A percentile compares a stretch with the other conserved stretches of the same genome.
Evolutionary conservation across 2,113 vertebrate genomes (phyloP).

Genomic region (Myiagra hebetior): DNA sequence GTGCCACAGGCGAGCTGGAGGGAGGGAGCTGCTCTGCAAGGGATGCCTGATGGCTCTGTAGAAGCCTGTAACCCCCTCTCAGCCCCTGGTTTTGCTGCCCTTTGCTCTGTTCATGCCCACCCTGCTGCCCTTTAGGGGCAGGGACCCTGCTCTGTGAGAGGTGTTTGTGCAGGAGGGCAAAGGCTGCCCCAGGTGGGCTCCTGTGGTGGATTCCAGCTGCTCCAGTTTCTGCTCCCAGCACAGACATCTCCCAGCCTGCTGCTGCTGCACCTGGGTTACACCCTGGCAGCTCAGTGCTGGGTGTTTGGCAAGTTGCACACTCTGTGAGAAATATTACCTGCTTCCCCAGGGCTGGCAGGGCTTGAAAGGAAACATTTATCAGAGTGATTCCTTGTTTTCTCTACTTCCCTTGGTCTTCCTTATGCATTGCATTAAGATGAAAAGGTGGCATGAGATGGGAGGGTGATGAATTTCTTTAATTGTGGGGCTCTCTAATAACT

Average conservation of each 20-base stretch:
- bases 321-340: background rate
- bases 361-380: background rate
- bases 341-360: background rate
- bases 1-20: background rate
- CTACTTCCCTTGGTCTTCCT: background rate
- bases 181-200: background rate
- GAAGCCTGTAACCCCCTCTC: accelerated
- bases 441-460: background rate
- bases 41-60: accelerated
- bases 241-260: accelerated
- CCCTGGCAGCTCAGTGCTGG: background rate
- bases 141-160: accelerated
- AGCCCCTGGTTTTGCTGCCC: accelerated
- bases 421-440: background rate
- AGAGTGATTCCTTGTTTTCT: background rate
- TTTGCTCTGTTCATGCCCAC: accelerated
- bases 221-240: background rate
- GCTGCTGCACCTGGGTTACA: background rate
- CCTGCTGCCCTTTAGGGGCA: accelerated
- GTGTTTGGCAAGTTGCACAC: background rate
- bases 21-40: background rate
- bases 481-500: background rate
- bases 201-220: accelerated
- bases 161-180: background rate
- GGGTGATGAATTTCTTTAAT: background rate